Evolutionary conservation across 2,113 vertebrate genomes (phyloP), one percentile per base, ranked within the genome.

Genomic region (Xenopus tropicalis): DNA sequence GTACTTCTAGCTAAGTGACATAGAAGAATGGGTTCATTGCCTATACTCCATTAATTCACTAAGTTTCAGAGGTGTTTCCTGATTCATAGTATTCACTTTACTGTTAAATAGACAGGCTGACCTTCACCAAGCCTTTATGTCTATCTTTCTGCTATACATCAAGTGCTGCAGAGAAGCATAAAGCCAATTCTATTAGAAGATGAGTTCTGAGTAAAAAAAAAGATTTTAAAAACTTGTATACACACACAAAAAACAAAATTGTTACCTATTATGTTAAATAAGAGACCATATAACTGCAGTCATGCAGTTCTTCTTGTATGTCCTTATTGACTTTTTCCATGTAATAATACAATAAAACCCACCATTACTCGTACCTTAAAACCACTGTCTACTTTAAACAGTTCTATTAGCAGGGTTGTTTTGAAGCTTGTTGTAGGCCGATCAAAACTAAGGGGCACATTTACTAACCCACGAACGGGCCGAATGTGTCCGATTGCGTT

Each of bases 1-100:
- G 73, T 75, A 75, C 73, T 75, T 75, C 24, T 61, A 69, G 73
- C 48, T 62, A 69, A 62, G 25, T 69, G 58, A 75, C 66, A 75
- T 25, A 75, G 73, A 75, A 75, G 73, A 75, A 75, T 75, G 43
- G 65, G 44, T 75, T 61, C 56, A 69, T 75, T 63, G 73, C 69
- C 66, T 69, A 75, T 69, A 66, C 73, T 69, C 66, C 73, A 75
- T 75, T 75, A 69, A 75, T 75, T 68, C 66, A 43, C 57, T 63
- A 62, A 75, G 66, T 75, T 69, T 44, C 66, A 69, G 25, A 75
- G 58, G 63, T 75, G 57, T 69, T 63, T 69, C 66, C 66, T 69
- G 66, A 69, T 69, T 75, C 73, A 43, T 67, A 69, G 46, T 14
- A 69, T 75, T 54, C 66, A 56, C 73, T 62, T 69, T 75, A 56